These are phyloP conservation scores for Imbricaverruca yamaguchii DNA, from an alignment of 2,888 invertebrate species.

Conservation along the genomic window DNA sequence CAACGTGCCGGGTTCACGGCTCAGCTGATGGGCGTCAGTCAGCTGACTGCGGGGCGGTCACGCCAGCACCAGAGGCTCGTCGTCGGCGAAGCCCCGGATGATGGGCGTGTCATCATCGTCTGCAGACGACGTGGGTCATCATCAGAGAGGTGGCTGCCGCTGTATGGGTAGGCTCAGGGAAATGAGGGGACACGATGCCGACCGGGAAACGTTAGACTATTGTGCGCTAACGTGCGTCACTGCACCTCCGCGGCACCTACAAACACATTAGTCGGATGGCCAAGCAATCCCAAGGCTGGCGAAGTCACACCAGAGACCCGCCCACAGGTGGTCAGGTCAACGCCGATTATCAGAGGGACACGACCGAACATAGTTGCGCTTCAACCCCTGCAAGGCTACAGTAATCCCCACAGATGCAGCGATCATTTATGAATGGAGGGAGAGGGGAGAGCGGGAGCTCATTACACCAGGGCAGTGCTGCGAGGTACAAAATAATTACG, in stretches of 20 bases:
- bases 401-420: no score
- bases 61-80: conserved; percentile 86
- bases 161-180: not conserved
- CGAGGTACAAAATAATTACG: no score
- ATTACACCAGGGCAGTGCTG: no score
- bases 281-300: not conserved
- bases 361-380: no score
- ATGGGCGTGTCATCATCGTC: conserved; percentile 58
- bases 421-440: no score
- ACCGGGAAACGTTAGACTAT: not conserved
- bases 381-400: no score
- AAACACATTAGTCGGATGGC: not conserved
- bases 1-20: not conserved
- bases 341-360: no score
- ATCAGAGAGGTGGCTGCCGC: not conserved
- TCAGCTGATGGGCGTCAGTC: not conserved
- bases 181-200: not conserved
- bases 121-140: not conserved
- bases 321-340: no score
- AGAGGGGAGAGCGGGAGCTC: no score
- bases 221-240: not conserved
- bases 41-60: conserved; percentile 38
- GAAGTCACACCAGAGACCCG: no score
- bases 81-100: conserved; percentile 84
- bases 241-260: not conserved